Base-by-base conservation (phyloP, 2,113 vertebrate genomes). In the Coptodon rendalli region DNA sequence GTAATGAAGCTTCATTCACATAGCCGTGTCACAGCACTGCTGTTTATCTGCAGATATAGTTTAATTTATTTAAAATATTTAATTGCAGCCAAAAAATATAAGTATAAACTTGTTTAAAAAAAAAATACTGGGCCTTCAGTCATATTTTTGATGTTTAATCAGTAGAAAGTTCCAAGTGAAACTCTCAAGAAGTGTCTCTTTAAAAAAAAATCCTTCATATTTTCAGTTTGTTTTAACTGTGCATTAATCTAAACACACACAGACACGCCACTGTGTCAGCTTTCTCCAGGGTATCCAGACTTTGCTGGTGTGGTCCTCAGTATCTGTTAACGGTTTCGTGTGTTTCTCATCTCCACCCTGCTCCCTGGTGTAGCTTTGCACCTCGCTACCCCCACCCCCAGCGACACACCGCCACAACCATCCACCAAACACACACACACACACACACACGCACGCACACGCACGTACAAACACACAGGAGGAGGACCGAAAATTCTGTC, bases 241-340 rank as follows among this genome's bases (percentile, higher is more conserved):
- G 40, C 43, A 12, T 5, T 78, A 78, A 78, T 78, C 71, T 8
- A 38, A 24, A 50, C 16, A 61, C 40, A 81, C 22, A 50, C 56
- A 61, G 16, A 19, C 50, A 76, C 59, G 71, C 17, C 40, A 52
- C 68, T 6, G 73, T 82, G 8, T 11, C 19, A 85, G 76, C 83
- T 40, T 89, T 63, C 63, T 89, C 84, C 68, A 48, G 83, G 29
- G 71, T 80, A 91, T 93, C 92, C 89, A 89, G 6, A 83, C 81
- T 85, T 52, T 76, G 53, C 92, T 95, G 88, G 89, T 93, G 93
- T 94, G 94, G 92, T 93, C 93, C 92, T 89, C 90, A 71, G 94
- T 93, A 94, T 95, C 95, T 96, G 95, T 96, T 96, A 96, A 96
- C 96, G 95, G 96, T 96, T 96, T 94, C 31, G 73, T 89, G 68